Evolutionary conservation across 2,113 vertebrate species (phyloP), one percentile per base, ranked within the genome.

Genomic region (Lophius piscatorius): DNA sequence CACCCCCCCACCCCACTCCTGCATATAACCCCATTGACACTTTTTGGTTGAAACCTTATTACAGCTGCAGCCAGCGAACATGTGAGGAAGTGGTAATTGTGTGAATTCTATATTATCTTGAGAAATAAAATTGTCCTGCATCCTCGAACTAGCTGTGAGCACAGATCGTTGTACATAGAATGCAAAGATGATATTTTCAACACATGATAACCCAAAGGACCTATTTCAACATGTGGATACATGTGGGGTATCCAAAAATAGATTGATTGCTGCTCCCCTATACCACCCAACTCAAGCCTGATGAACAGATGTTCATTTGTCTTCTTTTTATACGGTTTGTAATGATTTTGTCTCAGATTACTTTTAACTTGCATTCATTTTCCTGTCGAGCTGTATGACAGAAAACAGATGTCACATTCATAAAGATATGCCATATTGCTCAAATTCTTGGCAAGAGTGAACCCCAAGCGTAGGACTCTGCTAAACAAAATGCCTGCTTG

Each of bases 321-420:
- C 7, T n/a, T 33, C 14, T 13, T 10, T 40, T 34, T 12, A 22
- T 14, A 18, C 24, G n/a, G 23, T 49, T 74, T 14, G 4, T 14
- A 33, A 46, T n/a, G n/a, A 28, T 28, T 28, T 46, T 29, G 39
- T 21, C 34, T 47, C 8, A 5, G 47, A 21, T 39, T 29, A 7
- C 18, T 63, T 18, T 42, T 44, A 42, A 28, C 23, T 12, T 21
- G 11, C 47, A 34, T 46, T 26, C 44, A 16, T 45, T 56, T 13
- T 7, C 11, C 11, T 33, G 42, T 38, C 45, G 23, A 58, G 33
- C 23, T 28, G 26, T 33, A 16, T 52, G 50, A 46, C 18, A 60
- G 29, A 34, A 65, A 81, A 62, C 73, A 67, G 56, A 24, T 63
- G 57, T 33, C 41, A 54, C 41, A 54, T 22, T n/a, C 16, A 31